These are phyloP conservation scores for Elephas maximus DNA, from an alignment of 2,113 vertebrate species.

Conservation along the genomic window DNA sequence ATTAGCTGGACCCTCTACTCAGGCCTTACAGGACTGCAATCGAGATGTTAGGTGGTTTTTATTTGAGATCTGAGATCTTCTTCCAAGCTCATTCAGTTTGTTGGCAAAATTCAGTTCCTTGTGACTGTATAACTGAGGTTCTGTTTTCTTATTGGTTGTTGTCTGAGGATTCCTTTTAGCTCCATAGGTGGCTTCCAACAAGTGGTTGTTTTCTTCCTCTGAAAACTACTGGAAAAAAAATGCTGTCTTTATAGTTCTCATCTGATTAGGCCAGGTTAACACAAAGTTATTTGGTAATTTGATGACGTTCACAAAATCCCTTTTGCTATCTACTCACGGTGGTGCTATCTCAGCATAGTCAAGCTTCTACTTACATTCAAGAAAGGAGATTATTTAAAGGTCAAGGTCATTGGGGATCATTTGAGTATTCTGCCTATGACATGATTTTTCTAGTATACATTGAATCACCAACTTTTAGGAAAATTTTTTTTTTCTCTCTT, in stretches of 20 bases:
- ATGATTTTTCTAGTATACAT: neutral
- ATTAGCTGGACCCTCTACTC: neutral
- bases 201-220: neutral
- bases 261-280: neutral
- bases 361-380: neutral
- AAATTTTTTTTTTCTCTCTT: conserved; percentile 2
- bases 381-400: neutral
- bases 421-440: neutral
- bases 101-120: neutral
- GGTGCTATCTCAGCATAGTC: neutral
- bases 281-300: neutral
- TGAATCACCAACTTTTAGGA: neutral
- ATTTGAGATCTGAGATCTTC: neutral
- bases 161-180: neutral
- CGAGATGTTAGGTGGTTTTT: neutral
- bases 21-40: neutral
- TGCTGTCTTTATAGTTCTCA: neutral
- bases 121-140: neutral
- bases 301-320: neutral
- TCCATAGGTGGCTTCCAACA: neutral
- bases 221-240: neutral
- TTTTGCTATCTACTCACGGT: neutral
- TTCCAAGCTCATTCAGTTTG: neutral
- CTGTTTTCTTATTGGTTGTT: neutral
- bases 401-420: neutral